Evolutionary conservation across 2,113 vertebrate genomes (phyloP), one percentile per base, ranked within the genome.

Genomic region (Anser cygnoides): DNA sequence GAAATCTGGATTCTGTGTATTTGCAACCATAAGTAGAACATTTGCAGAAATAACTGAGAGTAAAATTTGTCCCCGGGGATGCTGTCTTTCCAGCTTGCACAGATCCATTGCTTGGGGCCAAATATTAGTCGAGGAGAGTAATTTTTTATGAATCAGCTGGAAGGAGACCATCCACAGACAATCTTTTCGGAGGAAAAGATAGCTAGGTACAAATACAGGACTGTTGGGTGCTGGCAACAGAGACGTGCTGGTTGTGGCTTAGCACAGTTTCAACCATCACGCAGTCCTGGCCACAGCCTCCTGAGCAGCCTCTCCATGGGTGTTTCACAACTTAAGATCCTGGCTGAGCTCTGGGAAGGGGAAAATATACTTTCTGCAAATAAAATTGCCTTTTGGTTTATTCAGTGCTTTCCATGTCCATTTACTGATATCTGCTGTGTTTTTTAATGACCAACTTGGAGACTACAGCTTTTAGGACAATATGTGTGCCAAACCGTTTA

Each of bases 1-100:
- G 59, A 89, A 83, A 82, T 91, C 71, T 73, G 50, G 21, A 83
- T 85, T 95, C 84, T 80, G 19, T 2, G 0, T 66, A 26, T 91
- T 82, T 92, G 73, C 81, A 85, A 23, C 39, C 1, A 1, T 50
- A 13, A 90, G 43, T 46, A 78, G 67, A 62, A 72, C 55, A 59
- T 82, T 92, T 90, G 62, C 80, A 93, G 66, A 86, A 92, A 75
- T 78, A 90, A 92, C 66, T 46, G 75, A 67, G 52, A 92, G 33
- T 35, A 93, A 90, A 86, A 89, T 62, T 91, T 89, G 43, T 66
- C 86, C 66, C 44, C 29, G 15, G 86, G 44, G 84, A 82, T 3
- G 2, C 25, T 77, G 62, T 84, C 70, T 93, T 93, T 87, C 41
- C 89, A 95, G 61, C 52, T 92, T 89, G 73, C 68, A 92, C 22